These are phyloP conservation scores for Macrophya annulata DNA, from an alignment of 2,888 invertebrate genomes.

Conservation along the genomic window DNA sequence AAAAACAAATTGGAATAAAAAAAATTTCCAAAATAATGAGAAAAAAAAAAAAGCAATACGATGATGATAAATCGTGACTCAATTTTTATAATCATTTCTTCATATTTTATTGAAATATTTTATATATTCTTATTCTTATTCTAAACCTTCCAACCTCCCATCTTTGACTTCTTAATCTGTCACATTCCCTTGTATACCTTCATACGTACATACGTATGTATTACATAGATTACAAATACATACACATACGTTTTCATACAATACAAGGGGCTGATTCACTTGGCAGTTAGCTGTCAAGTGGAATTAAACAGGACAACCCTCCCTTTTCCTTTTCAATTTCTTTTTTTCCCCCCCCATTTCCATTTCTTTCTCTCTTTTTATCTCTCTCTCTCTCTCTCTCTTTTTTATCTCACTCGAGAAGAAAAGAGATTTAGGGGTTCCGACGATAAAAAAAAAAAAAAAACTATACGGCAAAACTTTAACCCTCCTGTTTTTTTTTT, in stretches of 20 bases:
- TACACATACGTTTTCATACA: neutral
- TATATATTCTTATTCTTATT: too few relatives aligned
- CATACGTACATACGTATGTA: neutral
- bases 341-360: neutral
- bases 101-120: too few relatives aligned
- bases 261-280: constrained; percentile 20
- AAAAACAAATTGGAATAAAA: neutral
- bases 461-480: neutral
- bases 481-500: neutral
- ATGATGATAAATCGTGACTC: too few relatives aligned
- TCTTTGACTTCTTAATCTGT: constrained; percentile 43
- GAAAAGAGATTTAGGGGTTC: neutral
- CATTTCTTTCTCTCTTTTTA: neutral
- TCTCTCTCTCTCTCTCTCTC: neutral
- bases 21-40: too few relatives aligned
- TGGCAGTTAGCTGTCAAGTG: constrained; percentile 42
- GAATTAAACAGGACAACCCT: constrained; percentile 14
- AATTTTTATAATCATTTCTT: too few relatives aligned
- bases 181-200: neutral
- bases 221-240: neutral
- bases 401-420: neutral
- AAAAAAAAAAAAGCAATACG: neutral
- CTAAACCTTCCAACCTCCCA: too few relatives aligned
- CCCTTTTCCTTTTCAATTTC: neutral
- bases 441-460: constrained; percentile 3